Evolutionary conservation across 2,888 invertebrate genomes (phyloP).

Genomic region (Neoitamus cyanurus): DNA sequence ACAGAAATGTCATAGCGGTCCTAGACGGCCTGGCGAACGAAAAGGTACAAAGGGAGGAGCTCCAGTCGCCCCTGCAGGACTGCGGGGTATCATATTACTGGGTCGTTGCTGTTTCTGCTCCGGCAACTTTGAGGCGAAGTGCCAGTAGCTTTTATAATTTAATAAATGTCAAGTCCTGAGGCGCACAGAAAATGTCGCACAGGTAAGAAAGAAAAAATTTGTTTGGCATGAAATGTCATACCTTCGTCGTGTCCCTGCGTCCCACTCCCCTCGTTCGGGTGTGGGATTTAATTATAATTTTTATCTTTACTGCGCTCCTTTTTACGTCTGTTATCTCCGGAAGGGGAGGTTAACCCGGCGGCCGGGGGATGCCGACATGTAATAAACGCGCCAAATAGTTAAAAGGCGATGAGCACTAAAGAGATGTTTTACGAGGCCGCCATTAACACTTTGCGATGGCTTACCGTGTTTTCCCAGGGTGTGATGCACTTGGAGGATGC

Average conservation of each 20-base stretch:
- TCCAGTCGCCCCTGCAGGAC: background rate
- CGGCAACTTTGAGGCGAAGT: constrained; percentile 9
- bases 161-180: constrained; percentile 39
- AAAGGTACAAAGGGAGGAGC: background rate
- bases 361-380: background rate
- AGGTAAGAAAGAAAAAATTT: constrained; percentile 25
- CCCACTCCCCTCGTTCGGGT: background rate
- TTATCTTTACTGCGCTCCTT: background rate
- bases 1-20: background rate
- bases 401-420: constrained; percentile 4
- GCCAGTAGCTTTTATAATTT: constrained; percentile 43
- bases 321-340: constrained; percentile 26
- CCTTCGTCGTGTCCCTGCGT: background rate
- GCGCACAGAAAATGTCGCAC: constrained; percentile 2
- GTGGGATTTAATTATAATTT: constrained; percentile 34
- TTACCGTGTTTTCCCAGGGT: background rate
- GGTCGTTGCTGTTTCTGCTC: constrained; percentile 17
- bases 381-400: constrained; percentile 7
- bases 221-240: constrained; percentile 25
- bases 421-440: background rate
- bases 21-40: background rate
- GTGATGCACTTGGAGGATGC: background rate
- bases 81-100: background rate
- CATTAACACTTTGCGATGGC: background rate
- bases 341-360: background rate